phyloP scores from a whole-genome alignment of 2,797 vertebrate genomes.

The Coregonus suidteri region DNA sequence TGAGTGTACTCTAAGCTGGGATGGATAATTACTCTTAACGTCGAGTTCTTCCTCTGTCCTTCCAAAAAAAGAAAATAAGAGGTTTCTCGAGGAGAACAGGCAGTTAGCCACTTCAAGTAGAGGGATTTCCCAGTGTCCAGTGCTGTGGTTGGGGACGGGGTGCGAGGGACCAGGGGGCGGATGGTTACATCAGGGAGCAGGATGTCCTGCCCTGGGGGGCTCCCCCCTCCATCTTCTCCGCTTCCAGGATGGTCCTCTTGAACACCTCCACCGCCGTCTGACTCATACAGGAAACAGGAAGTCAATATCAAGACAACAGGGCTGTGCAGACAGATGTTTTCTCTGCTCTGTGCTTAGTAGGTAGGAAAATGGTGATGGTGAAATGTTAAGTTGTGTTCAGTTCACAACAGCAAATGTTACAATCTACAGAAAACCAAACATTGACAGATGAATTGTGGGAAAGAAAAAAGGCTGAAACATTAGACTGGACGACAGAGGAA shows the following conservation, averaged over 20 bases:
- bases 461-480: no score
- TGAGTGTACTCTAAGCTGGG: neutral
- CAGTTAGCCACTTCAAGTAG: conserved; percentile 75
- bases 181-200: conserved; percentile 78
- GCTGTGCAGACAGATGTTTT: neutral
- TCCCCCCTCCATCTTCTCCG: conserved; percentile 89
- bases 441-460: no score
- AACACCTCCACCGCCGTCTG: conserved; percentile 93
- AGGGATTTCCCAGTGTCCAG: conserved; percentile 77
- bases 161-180: neutral
- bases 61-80: neutral
- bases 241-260: conserved; percentile 93
- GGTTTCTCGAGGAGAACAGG: conserved; percentile 57
- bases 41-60: no score
- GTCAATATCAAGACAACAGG: neutral
- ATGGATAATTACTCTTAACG: neutral
- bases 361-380: no score
- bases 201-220: conserved; percentile 86
- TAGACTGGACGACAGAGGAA: no score
- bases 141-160: conserved; percentile 52
- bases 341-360: no score
- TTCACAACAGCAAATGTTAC: no score
- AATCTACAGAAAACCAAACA: no score
- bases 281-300: conserved; percentile 6
- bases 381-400: no score